These are phyloP conservation scores for Eudasyphora cyanicolor DNA, from an alignment of 2,888 invertebrate species.

Conservation along the genomic window DNA sequence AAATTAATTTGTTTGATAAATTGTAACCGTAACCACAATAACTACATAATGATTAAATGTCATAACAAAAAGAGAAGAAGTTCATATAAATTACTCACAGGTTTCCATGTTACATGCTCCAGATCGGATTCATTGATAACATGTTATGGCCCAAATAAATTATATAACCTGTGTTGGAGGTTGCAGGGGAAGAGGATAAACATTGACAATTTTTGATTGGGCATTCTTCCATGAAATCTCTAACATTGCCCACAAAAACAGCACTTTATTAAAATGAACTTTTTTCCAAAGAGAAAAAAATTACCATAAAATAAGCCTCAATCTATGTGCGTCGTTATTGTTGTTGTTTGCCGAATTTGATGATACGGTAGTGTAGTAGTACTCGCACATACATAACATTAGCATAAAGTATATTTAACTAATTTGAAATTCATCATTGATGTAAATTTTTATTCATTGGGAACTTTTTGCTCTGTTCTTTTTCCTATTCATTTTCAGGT, in stretches of 20 bases:
- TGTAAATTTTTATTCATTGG: conserved; percentile 1
- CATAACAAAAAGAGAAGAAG: neutral
- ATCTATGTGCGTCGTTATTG: neutral
- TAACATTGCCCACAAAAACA: neutral
- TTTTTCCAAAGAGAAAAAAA: neutral
- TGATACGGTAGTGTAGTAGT: neutral
- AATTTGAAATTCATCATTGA: conserved; percentile 33
- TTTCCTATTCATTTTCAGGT: conserved; percentile 46
- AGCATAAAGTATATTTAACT: conserved; percentile 9
- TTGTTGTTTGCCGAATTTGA: neutral
- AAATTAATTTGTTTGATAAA: neutral
- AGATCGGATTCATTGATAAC: neutral
- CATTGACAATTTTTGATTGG: too few species aligned
- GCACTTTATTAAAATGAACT: neutral
- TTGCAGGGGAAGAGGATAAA: too few species aligned
- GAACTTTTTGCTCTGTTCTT: conserved; percentile 8
- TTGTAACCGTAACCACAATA: neutral
- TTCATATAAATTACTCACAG: neutral
- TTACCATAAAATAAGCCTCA: conserved; percentile 7
- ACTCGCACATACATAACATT: too few species aligned
- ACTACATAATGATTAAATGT: neutral
- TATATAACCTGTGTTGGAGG: neutral
- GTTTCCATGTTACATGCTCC: neutral
- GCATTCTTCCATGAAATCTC: too few species aligned
- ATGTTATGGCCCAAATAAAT: neutral